Conservation (phyloP, 2,113 vertebrate species). For the Nematolebias whitei region DNA sequence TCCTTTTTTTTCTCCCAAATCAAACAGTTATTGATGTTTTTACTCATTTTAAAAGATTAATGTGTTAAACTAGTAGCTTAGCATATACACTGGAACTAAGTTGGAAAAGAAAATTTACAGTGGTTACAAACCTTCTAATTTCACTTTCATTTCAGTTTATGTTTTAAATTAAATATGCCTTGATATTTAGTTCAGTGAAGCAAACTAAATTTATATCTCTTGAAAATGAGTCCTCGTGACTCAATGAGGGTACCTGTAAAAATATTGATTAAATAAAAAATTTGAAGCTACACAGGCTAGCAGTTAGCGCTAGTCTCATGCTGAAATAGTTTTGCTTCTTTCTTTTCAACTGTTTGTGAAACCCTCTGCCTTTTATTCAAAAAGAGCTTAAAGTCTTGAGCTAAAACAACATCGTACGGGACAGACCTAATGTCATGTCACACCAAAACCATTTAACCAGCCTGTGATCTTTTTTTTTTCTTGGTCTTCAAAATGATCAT, state of each 20-base stretch:
- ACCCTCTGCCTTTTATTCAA: neutral
- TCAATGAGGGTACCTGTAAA: too few species aligned
- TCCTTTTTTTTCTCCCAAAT: neutral
- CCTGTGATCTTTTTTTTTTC: slow-evolving; percentile 31
- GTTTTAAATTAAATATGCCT: neutral
- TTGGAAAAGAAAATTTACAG: neutral
- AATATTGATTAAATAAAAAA: too few species aligned
- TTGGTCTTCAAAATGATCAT: slow-evolving; percentile 39
- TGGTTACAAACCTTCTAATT: neutral
- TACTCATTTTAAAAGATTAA: slow-evolving; percentile 10
- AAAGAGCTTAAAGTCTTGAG: neutral
- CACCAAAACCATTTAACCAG: slow-evolving; percentile 12
- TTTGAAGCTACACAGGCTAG: neutral
- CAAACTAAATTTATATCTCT: slow-evolving; percentile 3
- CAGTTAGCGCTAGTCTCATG: neutral
- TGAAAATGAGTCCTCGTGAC: too few species aligned
- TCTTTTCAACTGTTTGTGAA: neutral
- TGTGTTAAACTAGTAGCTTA: slow-evolving; percentile 14
- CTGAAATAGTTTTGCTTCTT: neutral
- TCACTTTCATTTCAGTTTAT: slow-evolving; percentile 4
- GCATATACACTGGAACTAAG: slow-evolving; percentile 4
- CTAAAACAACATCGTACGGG: neutral
- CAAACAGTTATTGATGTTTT: slow-evolving; percentile 4
- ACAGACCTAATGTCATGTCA: slow-evolving; percentile 6
- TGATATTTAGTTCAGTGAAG: slow-evolving; percentile 2